phyloP scores from a whole-genome alignment of 2,888 invertebrate genomes.

The Apamea anceps region DNA sequence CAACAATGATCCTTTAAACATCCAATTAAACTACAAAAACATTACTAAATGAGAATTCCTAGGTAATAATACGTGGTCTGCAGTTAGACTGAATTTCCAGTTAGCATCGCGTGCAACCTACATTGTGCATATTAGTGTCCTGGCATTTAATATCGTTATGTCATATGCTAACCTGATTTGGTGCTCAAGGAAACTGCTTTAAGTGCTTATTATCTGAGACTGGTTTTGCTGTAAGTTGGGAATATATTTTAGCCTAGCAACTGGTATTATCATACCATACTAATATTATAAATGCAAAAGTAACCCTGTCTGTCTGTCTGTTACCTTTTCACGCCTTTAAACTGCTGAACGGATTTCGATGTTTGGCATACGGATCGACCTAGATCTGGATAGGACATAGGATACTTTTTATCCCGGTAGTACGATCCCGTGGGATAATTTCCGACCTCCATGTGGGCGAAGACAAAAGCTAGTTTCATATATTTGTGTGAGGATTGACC shows the following conservation, averaged over 20 bases:
- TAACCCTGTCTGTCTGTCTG: no score
- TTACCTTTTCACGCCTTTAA: no score
- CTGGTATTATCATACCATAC: not conserved
- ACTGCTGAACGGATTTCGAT: no score
- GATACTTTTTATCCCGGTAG: no score
- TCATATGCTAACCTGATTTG: slow-evolving; percentile 56
- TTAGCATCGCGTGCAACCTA: slow-evolving; percentile 61
- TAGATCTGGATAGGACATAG: no score
- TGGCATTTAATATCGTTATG: slow-evolving; percentile 53
- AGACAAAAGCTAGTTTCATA: no score
- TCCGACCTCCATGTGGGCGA: no score
- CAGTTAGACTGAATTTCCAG: slow-evolving; percentile 40
- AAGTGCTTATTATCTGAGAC: slow-evolving; percentile 40
- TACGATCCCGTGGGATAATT: no score
- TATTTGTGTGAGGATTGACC: no score
- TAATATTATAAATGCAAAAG: no score
- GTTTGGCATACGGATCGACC: no score
- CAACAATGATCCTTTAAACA: not conserved
- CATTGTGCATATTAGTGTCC: slow-evolving; percentile 52
- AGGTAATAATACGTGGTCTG: slow-evolving; percentile 31
- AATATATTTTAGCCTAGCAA: slow-evolving; percentile 16
- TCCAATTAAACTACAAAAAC: slow-evolving; percentile 21
- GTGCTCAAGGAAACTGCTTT: slow-evolving; percentile 43
- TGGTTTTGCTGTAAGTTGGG: slow-evolving; percentile 6
- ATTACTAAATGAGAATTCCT: slow-evolving; percentile 41